Conservation (phyloP, 2,113 vertebrate species). For the Hepsetus odoe region DNA sequence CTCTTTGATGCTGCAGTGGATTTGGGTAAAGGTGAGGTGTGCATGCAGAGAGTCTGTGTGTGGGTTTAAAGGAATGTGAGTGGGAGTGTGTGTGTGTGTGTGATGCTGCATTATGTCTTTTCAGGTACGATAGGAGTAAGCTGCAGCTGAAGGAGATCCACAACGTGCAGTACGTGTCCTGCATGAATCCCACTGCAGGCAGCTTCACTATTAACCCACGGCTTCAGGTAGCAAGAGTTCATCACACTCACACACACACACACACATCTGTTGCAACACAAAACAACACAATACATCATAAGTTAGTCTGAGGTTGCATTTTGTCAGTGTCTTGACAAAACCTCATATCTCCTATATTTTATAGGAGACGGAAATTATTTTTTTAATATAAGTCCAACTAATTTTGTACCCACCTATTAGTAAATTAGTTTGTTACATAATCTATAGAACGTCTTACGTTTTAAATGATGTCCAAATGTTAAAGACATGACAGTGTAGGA, state of each 20-base stretch:
- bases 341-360: too few relatives aligned
- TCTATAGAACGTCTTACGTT: too few relatives aligned
- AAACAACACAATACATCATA: too few relatives aligned
- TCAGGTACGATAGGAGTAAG: conserved; percentile 92
- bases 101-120: conserved; percentile 49
- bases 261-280: background rate
- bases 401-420: too few relatives aligned
- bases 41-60: conserved; percentile 35
- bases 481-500: too few relatives aligned
- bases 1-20: conserved; percentile 22
- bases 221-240: conserved; percentile 83
- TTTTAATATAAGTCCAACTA: too few relatives aligned
- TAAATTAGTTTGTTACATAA: too few relatives aligned
- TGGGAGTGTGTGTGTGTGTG: conserved; percentile 42
- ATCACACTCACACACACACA: background rate
- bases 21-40: conserved; percentile 6
- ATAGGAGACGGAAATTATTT: too few relatives aligned
- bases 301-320: too few relatives aligned
- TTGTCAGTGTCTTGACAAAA: too few relatives aligned
- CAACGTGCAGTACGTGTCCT: conserved; percentile 91
- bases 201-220: conserved; percentile 97
- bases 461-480: too few relatives aligned
- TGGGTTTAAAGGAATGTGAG: background rate
- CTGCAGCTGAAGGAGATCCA: conserved; percentile 89
- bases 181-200: conserved; percentile 93